Evolutionary conservation across 2,888 invertebrate species (phyloP).

Genomic region (Aelia acuminata): DNA sequence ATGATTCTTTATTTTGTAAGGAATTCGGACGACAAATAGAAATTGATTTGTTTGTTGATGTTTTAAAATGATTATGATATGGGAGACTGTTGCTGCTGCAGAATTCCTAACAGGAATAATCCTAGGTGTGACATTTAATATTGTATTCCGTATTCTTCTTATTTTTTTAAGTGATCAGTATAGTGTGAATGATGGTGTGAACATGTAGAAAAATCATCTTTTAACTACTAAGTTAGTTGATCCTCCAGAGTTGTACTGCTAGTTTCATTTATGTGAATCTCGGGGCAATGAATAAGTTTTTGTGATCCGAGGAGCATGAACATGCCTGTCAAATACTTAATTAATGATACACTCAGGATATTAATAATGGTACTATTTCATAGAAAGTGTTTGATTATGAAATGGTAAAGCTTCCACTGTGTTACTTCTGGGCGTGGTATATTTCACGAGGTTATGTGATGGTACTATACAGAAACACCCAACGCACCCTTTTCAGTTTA

Average conservation of each 20-base stretch:
- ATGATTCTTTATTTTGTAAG: not conserved
- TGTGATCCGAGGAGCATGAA: not conserved
- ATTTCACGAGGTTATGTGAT: no score
- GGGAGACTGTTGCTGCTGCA: constrained; percentile 32
- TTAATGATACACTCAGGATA: not conserved
- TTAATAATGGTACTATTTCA: not conserved
- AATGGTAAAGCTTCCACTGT: no score
- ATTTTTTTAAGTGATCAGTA: not conserved
- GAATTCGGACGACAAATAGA: not conserved
- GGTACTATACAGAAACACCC: no score
- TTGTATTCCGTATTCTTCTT: not conserved
- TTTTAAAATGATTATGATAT: constrained; percentile 27
- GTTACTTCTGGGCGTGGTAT: no score
- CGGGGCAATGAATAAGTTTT: not conserved
- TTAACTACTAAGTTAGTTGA: not conserved
- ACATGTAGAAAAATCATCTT: not conserved
- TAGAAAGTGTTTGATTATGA: no score
- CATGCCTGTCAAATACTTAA: no score
- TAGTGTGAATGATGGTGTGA: no score
- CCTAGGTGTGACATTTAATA: not conserved
- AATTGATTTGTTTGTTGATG: not conserved
- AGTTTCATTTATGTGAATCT: not conserved
- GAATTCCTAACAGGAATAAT: constrained; percentile 9
- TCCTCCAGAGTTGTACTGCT: not conserved
- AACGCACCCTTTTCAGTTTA: no score